Conservation (phyloP, 2,888 invertebrate species). For the Malachius bipustulatus region DNA sequence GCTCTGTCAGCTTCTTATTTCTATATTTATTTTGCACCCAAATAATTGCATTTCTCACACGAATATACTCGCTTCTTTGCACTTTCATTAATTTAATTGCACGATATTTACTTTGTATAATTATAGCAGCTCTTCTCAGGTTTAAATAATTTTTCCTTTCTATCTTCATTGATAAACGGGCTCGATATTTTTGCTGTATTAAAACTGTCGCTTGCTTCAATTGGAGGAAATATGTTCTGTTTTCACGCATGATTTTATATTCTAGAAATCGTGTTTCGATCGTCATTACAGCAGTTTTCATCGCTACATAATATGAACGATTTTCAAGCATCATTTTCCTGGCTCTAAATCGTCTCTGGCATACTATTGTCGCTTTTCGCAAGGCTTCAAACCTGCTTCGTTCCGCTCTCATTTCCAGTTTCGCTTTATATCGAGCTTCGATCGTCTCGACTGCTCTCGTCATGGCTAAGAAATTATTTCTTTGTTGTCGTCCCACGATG, state of each 20-base stretch:
- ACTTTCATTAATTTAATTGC: conserved; percentile 9
- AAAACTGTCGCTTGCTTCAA: conserved; percentile 24
- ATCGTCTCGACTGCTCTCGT: conserved; percentile 30
- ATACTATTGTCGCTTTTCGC: conserved; percentile 22
- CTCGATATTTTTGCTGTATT: conserved; percentile 31
- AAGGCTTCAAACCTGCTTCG: conserved; percentile 24
- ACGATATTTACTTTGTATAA: conserved; percentile 14
- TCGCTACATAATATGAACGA: conserved; percentile 24
- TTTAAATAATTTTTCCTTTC: conserved; percentile 7
- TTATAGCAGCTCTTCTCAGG: conserved; percentile 16
- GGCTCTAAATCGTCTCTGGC: conserved; percentile 24
- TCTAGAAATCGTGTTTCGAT: conserved; percentile 34
- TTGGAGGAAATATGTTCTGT: conserved; percentile 21
- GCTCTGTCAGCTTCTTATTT: conserved; percentile 26
- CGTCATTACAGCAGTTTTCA: conserved; percentile 26
- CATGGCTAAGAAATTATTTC: conserved; percentile 25
- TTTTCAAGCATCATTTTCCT: conserved; percentile 17
- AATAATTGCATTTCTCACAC: not conserved
- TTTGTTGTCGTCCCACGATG: conserved; percentile 28
- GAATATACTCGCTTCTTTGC: conserved; percentile 12
- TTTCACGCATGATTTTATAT: conserved; percentile 19
- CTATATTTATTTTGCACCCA: not conserved
- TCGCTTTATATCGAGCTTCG: conserved; percentile 29
- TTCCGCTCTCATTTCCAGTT: conserved; percentile 26
- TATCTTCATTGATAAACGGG: conserved; percentile 19